Evolutionary conservation across 2,888 invertebrate genomes (phyloP), one percentile per base, ranked within the genome.

Genomic region (Campopleginae sp.): DNA sequence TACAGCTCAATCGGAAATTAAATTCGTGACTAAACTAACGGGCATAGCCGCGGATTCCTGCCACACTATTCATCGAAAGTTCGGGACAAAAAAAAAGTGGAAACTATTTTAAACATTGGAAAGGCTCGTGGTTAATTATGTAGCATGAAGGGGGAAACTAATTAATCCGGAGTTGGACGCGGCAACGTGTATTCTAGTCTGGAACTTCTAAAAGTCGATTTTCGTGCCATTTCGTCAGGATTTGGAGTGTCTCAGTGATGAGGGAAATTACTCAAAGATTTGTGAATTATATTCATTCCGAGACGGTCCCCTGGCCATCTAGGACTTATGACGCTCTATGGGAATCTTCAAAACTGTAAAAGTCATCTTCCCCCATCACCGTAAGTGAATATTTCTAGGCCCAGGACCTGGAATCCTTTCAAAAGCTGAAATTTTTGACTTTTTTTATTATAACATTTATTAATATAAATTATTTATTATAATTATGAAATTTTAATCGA

Each of bases 1-100:
- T 14, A 6, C 38, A 46, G 17, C 23, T 46, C 44, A 68, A 68
- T 68, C 68, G 68, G 17, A 68, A 68, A 68, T 46, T 68, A 58
- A 58, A 46, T 27, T 58, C 58, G 58, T 27, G 14, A 68, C 68
- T 44, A 17, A 68, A 68, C 23, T 68, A 44, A 19, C 17, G 68
- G 14, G 5, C 27, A 17, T 12, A 44, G 0, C n/a, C n/a, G 23
- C 19, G 8, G 19, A n/a, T 38, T 42, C 65, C 17, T 58, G 14
- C 38, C 10, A 42, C 10, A 42, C 23, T 42, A 12, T 38, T 42
- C 38, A 42, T 42, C 4, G 38, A 38, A 66, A 66, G 23, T 42
- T 66, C 23, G 10, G 19, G 19, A 10, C 5, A 1, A 14, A 42
- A 42, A 38, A 12, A 5, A n/a, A 12, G 1, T 23, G 0, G 19